Percentiles rank a stretch among this genome's conserved stretches.
These are phyloP conservation scores for Idris sp. DNA, from an alignment of 1,140 invertebrate species.

Conservation along the genomic window DNA sequence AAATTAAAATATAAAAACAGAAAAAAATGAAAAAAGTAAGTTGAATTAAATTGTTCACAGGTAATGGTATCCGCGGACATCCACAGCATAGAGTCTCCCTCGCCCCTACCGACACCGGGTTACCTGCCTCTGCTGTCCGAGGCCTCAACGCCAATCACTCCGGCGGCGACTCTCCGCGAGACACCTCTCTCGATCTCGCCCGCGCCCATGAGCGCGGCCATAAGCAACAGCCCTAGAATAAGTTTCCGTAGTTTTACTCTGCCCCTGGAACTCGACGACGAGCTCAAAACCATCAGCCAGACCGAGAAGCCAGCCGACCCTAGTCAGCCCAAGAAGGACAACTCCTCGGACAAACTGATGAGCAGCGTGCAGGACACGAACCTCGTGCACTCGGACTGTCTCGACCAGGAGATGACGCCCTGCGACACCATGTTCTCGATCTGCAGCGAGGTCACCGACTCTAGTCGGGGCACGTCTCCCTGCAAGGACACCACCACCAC, in stretches of 20 bases:
- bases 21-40: too few relatives aligned
- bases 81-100: slow-evolving; percentile 75
- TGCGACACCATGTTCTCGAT: slow-evolving; percentile 69
- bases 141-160: slow-evolving; percentile 74
- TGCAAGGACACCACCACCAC: slow-evolving; percentile 34
- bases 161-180: slow-evolving; percentile 69
- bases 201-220: slow-evolving; percentile 63
- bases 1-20: too few relatives aligned
- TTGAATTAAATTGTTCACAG: too few relatives aligned
- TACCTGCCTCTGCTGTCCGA: slow-evolving; percentile 75
- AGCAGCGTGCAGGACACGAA: slow-evolving; percentile 47
- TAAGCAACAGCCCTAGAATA: slow-evolving; percentile 73
- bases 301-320: slow-evolving; percentile 68
- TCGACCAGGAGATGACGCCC: slow-evolving; percentile 72
- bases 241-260: slow-evolving; percentile 76
- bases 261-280: slow-evolving; percentile 71
- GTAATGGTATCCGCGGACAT: slow-evolving; percentile 76
- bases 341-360: slow-evolving; percentile 38
- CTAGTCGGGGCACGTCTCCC: slow-evolving; percentile 26
- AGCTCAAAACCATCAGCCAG: slow-evolving; percentile 57
- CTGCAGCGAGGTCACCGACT: slow-evolving; percentile 51
- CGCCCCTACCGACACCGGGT: slow-evolving; percentile 74
- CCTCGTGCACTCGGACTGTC: slow-evolving; percentile 47
- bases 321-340: slow-evolving; percentile 63
- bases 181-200: slow-evolving; percentile 71